Conservation (phyloP, 1,140 invertebrate species). For the Heliconius nattereri region DNA sequence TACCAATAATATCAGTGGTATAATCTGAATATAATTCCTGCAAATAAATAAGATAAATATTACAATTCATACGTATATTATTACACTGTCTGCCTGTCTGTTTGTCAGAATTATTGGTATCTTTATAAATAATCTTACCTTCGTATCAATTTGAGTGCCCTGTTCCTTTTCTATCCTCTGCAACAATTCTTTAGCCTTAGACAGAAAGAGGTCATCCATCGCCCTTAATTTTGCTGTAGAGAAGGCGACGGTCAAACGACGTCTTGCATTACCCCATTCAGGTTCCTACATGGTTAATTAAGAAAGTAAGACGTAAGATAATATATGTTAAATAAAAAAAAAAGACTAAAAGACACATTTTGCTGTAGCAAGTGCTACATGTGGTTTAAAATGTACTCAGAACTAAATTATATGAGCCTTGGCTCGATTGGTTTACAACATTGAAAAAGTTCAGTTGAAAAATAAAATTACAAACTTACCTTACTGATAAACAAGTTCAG, state of each 20-base stretch:
- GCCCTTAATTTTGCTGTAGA: constrained; percentile 44
- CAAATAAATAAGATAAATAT: background rate
- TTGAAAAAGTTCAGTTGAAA: too few relatives aligned
- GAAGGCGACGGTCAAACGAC: constrained; percentile 44
- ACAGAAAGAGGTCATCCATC: constrained; percentile 21
- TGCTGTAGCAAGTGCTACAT: too few relatives aligned
- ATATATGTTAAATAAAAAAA: background rate
- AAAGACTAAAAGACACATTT: too few relatives aligned
- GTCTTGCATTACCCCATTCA: constrained; percentile 40
- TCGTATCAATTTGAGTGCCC: constrained; percentile 38
- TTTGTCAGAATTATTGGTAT: too few relatives aligned
- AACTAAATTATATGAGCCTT: too few relatives aligned
- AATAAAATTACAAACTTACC: constrained; percentile 31
- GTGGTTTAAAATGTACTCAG: too few relatives aligned
- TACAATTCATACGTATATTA: too few relatives aligned
- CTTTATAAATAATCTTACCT: constrained; percentile 36
- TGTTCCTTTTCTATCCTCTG: constrained; percentile 38
- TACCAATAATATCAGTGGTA: constrained; percentile 82
- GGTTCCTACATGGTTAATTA: constrained; percentile 30
- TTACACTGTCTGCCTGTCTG: too few relatives aligned
- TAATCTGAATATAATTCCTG: constrained; percentile 57
- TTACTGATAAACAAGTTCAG: constrained; percentile 54
- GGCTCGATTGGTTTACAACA: too few relatives aligned
- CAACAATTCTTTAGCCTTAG: constrained; percentile 40
- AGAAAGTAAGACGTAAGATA: background rate